Evolutionary conservation across 2,113 vertebrate species (phyloP), one percentile per base, ranked within the genome.

Genomic region (Sisor rabdophorus): DNA sequence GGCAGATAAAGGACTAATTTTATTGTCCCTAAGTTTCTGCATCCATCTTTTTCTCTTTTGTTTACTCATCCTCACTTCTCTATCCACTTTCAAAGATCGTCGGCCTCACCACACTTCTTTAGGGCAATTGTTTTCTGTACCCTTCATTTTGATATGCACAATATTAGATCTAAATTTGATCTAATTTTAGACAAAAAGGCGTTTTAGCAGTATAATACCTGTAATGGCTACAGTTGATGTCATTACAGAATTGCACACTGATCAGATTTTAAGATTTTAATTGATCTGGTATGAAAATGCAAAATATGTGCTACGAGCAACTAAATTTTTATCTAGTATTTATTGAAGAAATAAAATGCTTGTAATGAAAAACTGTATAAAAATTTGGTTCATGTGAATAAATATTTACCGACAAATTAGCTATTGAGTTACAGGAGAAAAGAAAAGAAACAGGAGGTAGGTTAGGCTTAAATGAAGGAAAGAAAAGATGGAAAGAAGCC

Each of bases 21-120:
- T 30, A 78, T 78, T 74, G 71, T 73, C 40, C 71, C 63, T 74
- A 32, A 40, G 56, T 78, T 64, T 78, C 50, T 64, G 26, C 50
- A 59, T 78, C 40, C 32, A 52, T 56, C 26, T 71, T 11, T 24
- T n/a, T 13, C 16, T 59, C 20, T 59, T 55, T 52, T 11, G 55
- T n/a, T 47, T 52, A 40, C 16, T 56, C 36, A 48, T 48, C 53
- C 48, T 71, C 26, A 28, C 52, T 48, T 70, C 59, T 64, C 67
- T 54, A 59, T 60, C 77, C 44, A 22, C 47, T 22, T 5, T 19
- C 17, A 61, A 77, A 59, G 50, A 56, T 58, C 48, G 48, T 16
- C 36, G 13, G 8, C 48, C 71, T 54, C 63, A 63, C 72, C 15
- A 26, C 52, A 32, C 64, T 40, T 52, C 69, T 60, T 59, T n/a